phyloP scores from a whole-genome alignment of 2,113 vertebrate species.

The Corydoras maculifer region DNA sequence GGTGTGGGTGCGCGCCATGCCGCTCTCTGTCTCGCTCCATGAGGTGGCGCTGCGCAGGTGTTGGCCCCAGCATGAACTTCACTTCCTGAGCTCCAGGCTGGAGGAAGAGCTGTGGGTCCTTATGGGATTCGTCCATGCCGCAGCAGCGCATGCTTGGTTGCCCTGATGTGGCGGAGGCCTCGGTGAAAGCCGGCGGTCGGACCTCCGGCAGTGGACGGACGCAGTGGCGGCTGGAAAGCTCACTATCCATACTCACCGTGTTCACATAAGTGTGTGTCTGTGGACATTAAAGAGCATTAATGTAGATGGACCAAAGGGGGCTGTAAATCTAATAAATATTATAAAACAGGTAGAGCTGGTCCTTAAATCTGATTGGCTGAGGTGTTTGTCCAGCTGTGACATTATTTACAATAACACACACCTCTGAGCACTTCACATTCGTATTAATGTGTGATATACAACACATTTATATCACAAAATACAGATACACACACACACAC shows the following conservation, averaged over 20 bases:
- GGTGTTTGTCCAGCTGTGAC: too few relatives aligned
- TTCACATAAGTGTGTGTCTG: constrained; percentile 98
- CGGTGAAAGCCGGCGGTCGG: constrained; percentile 70
- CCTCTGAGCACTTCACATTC: too few relatives aligned
- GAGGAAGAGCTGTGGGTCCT: constrained; percentile 83
- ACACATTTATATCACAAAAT: too few relatives aligned
- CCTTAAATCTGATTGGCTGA: too few relatives aligned
- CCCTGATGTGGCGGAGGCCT: constrained; percentile 58
- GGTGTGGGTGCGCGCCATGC: constrained; percentile 56
- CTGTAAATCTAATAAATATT: too few relatives aligned
- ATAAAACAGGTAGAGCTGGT: too few relatives aligned
- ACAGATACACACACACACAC: too few relatives aligned
- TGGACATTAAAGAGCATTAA: neutral
- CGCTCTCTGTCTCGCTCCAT: constrained; percentile 67
- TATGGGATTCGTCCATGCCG: constrained; percentile 72
- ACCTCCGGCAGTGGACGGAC: constrained; percentile 87
- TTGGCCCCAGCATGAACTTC: constrained; percentile 88
- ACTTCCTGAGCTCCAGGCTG: constrained; percentile 83
- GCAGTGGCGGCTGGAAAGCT: constrained; percentile 79
- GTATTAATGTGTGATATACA: too few relatives aligned
- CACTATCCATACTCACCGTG: constrained; percentile 81
- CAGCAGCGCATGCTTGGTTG: constrained; percentile 69
- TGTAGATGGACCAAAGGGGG: neutral
- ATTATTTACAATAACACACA: too few relatives aligned
- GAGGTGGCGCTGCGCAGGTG: constrained; percentile 73